Evolutionary conservation across 2,113 vertebrate genomes (phyloP), one percentile per base, ranked within the genome.

Genomic region (Bettongia penicillata): DNA sequence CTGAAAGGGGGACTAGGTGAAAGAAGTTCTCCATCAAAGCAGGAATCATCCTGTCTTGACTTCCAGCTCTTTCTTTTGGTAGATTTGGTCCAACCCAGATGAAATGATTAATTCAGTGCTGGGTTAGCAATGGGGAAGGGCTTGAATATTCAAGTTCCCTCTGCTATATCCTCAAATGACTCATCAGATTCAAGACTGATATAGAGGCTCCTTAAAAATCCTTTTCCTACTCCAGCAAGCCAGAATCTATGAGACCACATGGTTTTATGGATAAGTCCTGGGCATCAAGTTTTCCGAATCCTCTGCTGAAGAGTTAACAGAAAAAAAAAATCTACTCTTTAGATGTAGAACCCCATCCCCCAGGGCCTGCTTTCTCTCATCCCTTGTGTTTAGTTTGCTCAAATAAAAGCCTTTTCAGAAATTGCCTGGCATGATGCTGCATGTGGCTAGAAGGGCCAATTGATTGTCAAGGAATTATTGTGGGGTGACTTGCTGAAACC

Each of bases 341-440:
- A 0, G 0, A 49, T 68, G 16, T 3, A 91, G 93, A 8, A 12
- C 93, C 93, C 10, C 0, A 57, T 94, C 93, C 97, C 93, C 53
- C 49, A 96, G 94, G 96, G 84, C 95, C 53, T 9, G 31, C 91
- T 95, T 93, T 68, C 97, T 96, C 97, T 90, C 90, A 92, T 94
- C 93, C 84, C 96, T 95, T 91, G 94, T 57, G 24, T 97, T 95
- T 97, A 94, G 95, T 97, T 97, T 92, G 92, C 95, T 97, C 94
- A 95, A 96, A 95, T 94, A 98, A 98, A 98, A 97, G 98, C 93
- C 95, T 97, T 98, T 97, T 97, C 97, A 95, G 97, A 97, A 90
- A 94, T 93, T 77, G 96, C 97, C 91, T 97, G 96, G 96, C 91
- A 53, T 96, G 96, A 97, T 94, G 92, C 96, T 97, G 96, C 97